These are phyloP conservation scores for Trachurus trachurus DNA, from an alignment of 2,797 vertebrate genomes.

Conservation along the genomic window DNA sequence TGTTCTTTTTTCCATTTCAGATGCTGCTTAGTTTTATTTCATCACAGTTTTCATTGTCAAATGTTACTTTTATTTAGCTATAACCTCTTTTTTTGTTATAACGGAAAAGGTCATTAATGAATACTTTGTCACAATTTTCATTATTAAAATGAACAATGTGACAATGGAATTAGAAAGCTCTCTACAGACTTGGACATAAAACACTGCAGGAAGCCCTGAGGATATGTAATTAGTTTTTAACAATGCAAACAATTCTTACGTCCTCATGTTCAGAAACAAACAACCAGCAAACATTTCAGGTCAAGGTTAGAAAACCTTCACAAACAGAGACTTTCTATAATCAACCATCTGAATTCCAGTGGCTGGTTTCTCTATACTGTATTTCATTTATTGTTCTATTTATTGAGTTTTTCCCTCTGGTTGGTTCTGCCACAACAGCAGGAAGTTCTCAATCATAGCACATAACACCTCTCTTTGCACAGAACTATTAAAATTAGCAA, in stretches of 20 bases:
- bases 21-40: background rate
- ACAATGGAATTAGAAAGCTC: background rate
- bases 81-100: background rate
- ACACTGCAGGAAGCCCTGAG: background rate
- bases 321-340: constrained; percentile 9
- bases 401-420: background rate
- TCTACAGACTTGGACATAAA: background rate
- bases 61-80: no score
- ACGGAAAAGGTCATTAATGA: background rate
- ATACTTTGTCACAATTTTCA: background rate
- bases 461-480: background rate
- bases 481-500: background rate
- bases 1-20: no score
- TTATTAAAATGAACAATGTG: background rate
- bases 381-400: constrained; percentile 10
- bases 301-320: background rate
- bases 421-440: background rate
- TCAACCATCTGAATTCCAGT: background rate
- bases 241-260: constrained; percentile 1
- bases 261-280: background rate
- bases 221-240: constrained; percentile 5
- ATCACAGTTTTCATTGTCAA: no score
- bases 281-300: background rate
- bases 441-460: constrained; percentile 1
- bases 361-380: background rate